Percentiles rank a stretch among this genome's conserved stretches.
Evolutionary conservation across 2,113 vertebrate species (phyloP).

Genomic region (Macrotis lagotis): DNA sequence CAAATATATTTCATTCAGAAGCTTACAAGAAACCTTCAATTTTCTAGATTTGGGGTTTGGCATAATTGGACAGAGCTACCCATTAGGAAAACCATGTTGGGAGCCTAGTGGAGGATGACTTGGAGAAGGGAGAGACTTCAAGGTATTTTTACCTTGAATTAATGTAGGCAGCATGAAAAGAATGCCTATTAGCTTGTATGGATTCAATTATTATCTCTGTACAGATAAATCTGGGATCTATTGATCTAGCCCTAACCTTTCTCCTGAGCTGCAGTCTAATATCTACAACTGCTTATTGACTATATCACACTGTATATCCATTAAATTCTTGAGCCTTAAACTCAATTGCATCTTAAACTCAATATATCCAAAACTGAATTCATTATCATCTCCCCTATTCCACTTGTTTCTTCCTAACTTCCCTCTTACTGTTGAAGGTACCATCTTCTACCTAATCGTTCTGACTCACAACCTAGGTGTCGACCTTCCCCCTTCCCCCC

Average conservation of each 20-base stretch:
- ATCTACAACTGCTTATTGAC: background rate
- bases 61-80: background rate
- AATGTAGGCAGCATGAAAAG: background rate
- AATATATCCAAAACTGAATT: background rate
- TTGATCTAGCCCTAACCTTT: background rate
- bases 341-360: background rate
- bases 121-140: background rate
- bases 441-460: background rate
- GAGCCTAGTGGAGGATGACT: background rate
- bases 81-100: background rate
- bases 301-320: background rate
- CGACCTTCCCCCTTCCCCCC: background rate
- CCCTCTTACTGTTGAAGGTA: background rate
- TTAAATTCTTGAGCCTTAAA: background rate
- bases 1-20: background rate
- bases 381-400: background rate
- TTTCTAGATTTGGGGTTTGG: background rate
- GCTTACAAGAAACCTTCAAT: background rate
- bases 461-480: background rate
- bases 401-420: background rate
- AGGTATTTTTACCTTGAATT: background rate
- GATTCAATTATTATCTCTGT: background rate
- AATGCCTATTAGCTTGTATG: background rate
- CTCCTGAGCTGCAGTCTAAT: background rate
- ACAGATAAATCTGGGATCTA: background rate